Base-by-base conservation (phyloP, 2,797 vertebrate species). In the Cygnus olor region DNA sequence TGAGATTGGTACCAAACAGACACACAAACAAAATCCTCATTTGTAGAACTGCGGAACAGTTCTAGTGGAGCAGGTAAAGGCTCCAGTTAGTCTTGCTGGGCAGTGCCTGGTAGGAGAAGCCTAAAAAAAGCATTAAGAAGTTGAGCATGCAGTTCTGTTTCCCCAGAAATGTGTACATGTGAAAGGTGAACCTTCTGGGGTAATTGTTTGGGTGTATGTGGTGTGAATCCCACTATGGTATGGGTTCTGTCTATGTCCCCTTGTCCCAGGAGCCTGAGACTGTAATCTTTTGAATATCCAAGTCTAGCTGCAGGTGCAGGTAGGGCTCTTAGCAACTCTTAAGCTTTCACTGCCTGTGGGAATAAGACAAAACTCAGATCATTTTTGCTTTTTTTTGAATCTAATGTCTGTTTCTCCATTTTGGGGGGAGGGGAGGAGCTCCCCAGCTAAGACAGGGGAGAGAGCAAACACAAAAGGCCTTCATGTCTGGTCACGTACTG, bases 1-100 rank as follows among this genome's bases (percentile, higher is more conserved):
- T 99, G 95, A 97, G 88, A n/a, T 5, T 71, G 24, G 30, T 81
- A 24, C 47, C 66, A 42, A 58, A 32, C 2, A 57, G 32, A 25
- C 14, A 30, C 21, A 14, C 36, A 21, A 32, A 80, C 64, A 6
- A 44, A 40, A 18, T 38, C 8, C 32, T 42, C 51, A 10, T 77
- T 32, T 70, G 81, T 71, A 22, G 47, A 64, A 49, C 68, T 91
- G 79, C 61, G 24, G 61, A 85, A 64, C 72, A 56, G 57, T 22
- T 68, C 16, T 42, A 44, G 42, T 42, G 56, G 27, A 36, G 81
- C 34, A 63, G 18, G 12, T 13, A 3, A 53, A 68, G 10, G n/a
- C 56, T 93, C 56, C 80, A 60, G 25, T 44, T 82, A 4, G 6
- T 22, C 36, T 40, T 40, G 18, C 47, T 70, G 83, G 70, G 40